phyloP scores from a whole-genome alignment of 2,113 vertebrate species.

The human (Homo sapiens) region DNA sequence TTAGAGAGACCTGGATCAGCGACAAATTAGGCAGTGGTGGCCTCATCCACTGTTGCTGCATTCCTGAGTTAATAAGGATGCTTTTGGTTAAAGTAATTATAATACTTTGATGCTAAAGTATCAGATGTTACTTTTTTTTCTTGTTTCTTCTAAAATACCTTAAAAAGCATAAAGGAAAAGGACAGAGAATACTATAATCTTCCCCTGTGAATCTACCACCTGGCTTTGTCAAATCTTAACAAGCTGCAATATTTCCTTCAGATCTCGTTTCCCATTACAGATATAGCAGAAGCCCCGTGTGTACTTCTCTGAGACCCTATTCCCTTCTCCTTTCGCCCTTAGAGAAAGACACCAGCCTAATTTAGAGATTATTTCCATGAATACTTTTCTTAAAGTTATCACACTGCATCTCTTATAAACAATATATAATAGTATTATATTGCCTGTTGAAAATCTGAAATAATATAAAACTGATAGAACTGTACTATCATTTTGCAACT shows the following conservation, averaged over 20 bases:
- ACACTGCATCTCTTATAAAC: not conserved
- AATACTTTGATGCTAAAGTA: not conserved
- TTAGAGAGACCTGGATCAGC: not conserved
- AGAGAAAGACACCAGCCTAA: not conserved
- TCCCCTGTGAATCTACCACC: not conserved
- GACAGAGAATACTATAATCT: not conserved
- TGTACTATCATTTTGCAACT: not conserved
- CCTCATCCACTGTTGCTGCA: not conserved
- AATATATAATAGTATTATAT: not conserved
- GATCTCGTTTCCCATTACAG: not conserved
- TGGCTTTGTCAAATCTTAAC: not conserved
- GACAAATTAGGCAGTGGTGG: not conserved
- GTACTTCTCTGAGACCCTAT: not conserved
- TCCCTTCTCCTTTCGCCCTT: not conserved
- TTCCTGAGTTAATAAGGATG: not conserved
- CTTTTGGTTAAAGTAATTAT: not conserved
- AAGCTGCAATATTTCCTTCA: not conserved
- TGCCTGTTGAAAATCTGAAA: not conserved
- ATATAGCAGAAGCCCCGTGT: not conserved
- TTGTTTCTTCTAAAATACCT: slow-evolving; percentile 17
- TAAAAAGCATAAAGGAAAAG: not conserved
- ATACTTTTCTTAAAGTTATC: not conserved
- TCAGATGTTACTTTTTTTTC: not conserved
- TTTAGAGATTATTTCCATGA: not conserved
- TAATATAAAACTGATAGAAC: slow-evolving; percentile 16